Conservation (phyloP, 2,113 vertebrate genomes). For the Gorsachius goisagi region DNA sequence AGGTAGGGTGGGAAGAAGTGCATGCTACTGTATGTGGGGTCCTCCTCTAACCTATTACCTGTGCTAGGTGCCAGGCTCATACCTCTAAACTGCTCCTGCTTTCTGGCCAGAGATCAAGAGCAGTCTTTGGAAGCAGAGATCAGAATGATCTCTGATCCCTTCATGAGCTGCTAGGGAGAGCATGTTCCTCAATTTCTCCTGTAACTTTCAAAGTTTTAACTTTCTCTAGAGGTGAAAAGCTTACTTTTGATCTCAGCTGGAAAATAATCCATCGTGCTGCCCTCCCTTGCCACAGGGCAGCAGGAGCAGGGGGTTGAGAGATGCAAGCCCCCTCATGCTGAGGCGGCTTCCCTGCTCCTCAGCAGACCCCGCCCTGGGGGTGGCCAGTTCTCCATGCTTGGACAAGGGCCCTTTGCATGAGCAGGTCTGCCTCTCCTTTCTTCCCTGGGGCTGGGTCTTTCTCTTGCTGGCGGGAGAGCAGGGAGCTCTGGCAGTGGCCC, state of each 20-base stretch:
- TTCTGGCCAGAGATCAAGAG: slow-evolving; percentile 25
- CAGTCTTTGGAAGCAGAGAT: neutral
- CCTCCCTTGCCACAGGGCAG: neutral
- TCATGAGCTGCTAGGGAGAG: neutral
- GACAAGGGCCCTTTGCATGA: neutral
- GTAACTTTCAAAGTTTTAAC: neutral
- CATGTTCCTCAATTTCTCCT: neutral
- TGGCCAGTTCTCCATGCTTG: neutral
- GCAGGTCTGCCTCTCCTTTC: neutral
- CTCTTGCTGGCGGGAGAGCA: neutral
- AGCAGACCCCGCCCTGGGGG: rapidly evolving
- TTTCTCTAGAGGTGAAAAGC: neutral
- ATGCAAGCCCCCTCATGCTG: neutral
- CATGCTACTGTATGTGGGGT: slow-evolving; percentile 65
- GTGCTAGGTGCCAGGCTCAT: neutral
- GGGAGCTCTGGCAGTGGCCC: neutral
- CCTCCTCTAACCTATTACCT: slow-evolving; percentile 11
- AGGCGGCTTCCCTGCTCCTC: neutral
- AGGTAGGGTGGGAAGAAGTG: slow-evolving; percentile 34
- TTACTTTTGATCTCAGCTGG: neutral
- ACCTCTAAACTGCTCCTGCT: slow-evolving; percentile 13
- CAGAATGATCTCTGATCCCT: neutral
- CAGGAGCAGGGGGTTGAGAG: neutral
- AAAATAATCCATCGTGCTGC: neutral
- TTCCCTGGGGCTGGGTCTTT: neutral